A percentile compares a stretch with the other conserved stretches of the same genome.
These are phyloP conservation scores for Lepilemur septentrionalis DNA, from an alignment of 2,797 vertebrate genomes.

Conservation along the genomic window DNA sequence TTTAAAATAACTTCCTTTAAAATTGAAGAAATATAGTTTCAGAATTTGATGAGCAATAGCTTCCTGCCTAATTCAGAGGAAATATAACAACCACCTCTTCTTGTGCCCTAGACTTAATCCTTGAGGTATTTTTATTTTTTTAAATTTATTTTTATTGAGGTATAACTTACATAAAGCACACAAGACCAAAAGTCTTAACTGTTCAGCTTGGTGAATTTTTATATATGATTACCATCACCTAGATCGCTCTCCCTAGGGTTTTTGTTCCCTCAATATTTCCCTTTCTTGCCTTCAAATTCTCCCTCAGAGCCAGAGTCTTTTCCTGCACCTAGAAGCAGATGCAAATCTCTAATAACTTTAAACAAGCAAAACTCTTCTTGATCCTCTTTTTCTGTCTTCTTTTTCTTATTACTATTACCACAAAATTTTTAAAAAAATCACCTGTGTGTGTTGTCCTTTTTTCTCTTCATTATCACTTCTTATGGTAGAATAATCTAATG, in stretches of 20 bases:
- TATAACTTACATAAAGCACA: background rate
- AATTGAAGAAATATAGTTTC: background rate
- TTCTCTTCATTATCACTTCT: background rate
- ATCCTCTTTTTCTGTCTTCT: background rate
- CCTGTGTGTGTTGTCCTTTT: background rate
- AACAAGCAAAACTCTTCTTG: background rate
- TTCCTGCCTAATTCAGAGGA: slow-evolving; percentile 14
- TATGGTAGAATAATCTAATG: background rate
- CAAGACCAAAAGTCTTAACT: background rate
- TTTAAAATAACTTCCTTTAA: slow-evolving; percentile 51
- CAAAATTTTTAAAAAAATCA: background rate
- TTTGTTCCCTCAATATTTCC: background rate
- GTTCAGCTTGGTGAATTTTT: slow-evolving; percentile 16
- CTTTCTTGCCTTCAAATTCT: background rate
- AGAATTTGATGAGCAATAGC: slow-evolving; percentile 13
- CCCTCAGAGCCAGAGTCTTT: background rate
- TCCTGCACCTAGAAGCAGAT: background rate
- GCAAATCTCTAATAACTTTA: background rate
- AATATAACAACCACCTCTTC: background rate
- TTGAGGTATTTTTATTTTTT: background rate
- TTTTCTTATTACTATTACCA: background rate
- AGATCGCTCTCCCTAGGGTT: background rate
- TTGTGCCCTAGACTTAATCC: background rate
- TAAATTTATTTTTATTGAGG: background rate
- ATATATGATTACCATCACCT: background rate